These are phyloP conservation scores for Motacilla tschutschensis DNA, from an alignment of 2,113 vertebrate genomes.

Conservation along the genomic window DNA sequence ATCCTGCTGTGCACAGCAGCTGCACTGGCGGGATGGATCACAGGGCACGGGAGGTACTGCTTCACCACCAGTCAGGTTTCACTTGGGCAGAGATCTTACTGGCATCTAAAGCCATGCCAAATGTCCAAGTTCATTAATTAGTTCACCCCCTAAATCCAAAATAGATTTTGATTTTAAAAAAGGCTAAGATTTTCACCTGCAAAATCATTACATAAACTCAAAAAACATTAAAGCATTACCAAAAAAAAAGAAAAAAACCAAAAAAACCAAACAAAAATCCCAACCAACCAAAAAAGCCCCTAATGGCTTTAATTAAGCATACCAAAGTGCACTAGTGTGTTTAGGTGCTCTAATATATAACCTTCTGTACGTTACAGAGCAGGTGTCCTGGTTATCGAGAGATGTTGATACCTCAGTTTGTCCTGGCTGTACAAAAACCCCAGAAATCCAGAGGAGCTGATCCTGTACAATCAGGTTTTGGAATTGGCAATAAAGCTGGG, in stretches of 20 bases:
- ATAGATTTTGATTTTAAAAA: neutral
- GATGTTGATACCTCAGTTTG: neutral
- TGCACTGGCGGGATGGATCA: fast-evolving
- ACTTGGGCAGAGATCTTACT: neutral
- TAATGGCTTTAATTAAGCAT: neutral
- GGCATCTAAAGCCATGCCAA: fast-evolving
- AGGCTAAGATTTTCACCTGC: neutral
- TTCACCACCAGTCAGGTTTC: neutral
- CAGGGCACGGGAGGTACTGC: neutral
- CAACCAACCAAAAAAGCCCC: neutral
- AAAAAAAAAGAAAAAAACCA: neutral
- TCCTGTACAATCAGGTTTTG: neutral
- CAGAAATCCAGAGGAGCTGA: neutral
- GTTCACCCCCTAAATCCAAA: neutral
- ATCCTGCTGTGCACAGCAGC: neutral
- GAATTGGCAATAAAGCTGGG: neutral
- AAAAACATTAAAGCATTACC: neutral
- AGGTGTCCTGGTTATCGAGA: neutral
- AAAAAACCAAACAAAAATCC: neutral
- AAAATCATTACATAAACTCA: neutral
- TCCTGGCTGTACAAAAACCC: neutral
- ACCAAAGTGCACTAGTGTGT: neutral
- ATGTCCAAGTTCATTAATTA: neutral
- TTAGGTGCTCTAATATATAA: neutral
- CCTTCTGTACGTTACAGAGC: neutral